A percentile compares a stretch with the other conserved stretches of the same genome.
These are phyloP conservation scores for Micromussa lordhowensis DNA, from an alignment of 92 coral and sea anemone species.

Conservation along the genomic window DNA sequence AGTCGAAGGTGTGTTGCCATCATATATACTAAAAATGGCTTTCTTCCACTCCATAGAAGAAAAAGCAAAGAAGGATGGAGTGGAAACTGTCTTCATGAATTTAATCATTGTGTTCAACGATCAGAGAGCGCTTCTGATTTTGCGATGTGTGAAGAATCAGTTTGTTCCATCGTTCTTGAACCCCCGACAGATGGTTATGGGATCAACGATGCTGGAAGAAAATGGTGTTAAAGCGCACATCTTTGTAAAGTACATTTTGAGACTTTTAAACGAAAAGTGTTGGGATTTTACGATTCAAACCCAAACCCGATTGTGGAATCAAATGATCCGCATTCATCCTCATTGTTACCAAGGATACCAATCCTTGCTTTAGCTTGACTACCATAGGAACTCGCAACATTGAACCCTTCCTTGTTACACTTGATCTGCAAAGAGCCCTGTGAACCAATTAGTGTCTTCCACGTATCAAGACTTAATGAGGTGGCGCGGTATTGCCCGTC, in stretches of 20 bases:
- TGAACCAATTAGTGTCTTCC: not conserved
- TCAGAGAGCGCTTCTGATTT: no score
- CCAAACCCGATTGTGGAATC: not conserved
- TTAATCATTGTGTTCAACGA: no score
- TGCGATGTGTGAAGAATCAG: not conserved
- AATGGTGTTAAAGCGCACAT: no score
- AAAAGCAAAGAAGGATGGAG: no score
- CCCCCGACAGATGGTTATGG: no score
- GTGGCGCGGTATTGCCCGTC: not conserved
- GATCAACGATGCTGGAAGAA: no score
- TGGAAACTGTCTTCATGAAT: no score
- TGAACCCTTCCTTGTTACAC: slow-evolving; percentile 2
- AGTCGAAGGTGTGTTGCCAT: not conserved
- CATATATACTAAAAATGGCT: slow-evolving; percentile 59
- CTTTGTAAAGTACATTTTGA: no score
- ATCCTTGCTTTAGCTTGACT: not conserved
- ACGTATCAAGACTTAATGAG: not conserved
- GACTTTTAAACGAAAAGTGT: no score
- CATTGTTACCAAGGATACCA: not conserved
- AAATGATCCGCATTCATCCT: not conserved
- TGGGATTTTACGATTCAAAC: no score
- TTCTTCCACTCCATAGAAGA: slow-evolving; percentile 14
- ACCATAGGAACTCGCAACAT: not conserved
- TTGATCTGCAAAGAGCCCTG: not conserved
- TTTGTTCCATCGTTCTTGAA: slow-evolving; percentile 31